phyloP scores from a whole-genome alignment of 2,797 vertebrate genomes.

The Diceros bicornis region DNA sequence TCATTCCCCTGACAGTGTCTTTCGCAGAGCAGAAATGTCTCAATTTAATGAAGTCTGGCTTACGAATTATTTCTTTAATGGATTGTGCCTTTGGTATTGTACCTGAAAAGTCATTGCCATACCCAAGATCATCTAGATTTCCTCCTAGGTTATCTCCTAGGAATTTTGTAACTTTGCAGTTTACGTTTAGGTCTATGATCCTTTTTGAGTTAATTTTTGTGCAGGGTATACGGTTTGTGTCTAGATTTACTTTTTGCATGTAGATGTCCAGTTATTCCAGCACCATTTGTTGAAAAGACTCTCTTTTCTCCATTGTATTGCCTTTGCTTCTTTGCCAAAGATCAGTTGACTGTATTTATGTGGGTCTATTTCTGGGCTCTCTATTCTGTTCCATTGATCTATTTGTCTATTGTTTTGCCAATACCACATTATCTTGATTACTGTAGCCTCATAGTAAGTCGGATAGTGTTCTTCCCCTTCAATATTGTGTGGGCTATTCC shows the following conservation, averaged over 20 bases:
- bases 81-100: neutral
- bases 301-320: neutral
- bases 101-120: neutral
- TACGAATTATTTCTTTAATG: neutral
- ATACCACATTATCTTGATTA: neutral
- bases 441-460: neutral
- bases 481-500: neutral
- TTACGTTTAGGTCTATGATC: neutral
- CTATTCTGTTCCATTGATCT: neutral
- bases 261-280: neutral
- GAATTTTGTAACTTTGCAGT: neutral
- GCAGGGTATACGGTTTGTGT: neutral
- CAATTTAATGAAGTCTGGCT: neutral
- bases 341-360: neutral
- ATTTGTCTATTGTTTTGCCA: neutral
- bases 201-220: neutral
- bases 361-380: neutral
- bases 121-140: neutral
- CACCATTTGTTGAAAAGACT: neutral
- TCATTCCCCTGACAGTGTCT: neutral
- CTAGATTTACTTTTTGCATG: neutral
- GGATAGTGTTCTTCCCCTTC: neutral
- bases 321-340: neutral
- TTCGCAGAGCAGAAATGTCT: neutral
- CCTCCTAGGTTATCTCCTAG: neutral